These are phyloP conservation scores for Dendrocopos noguchii DNA, from an alignment of 2,113 vertebrate species.

Conservation along the genomic window DNA sequence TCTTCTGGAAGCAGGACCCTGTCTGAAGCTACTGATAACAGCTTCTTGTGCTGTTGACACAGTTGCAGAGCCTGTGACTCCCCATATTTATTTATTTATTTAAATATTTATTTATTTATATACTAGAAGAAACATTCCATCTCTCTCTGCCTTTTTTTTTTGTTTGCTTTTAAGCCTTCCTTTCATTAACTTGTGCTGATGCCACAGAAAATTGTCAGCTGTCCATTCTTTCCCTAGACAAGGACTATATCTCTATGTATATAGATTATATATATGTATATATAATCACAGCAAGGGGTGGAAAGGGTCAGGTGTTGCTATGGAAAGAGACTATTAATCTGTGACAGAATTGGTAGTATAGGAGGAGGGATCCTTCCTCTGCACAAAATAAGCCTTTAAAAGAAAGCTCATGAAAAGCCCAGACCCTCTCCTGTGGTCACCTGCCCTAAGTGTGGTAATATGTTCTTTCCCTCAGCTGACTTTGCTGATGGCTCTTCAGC, in stretches of 20 bases:
- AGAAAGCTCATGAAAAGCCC: not conserved
- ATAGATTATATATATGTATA: conserved; percentile 10
- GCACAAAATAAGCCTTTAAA: not conserved
- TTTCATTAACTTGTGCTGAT: conserved; percentile 25
- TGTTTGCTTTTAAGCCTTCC: not conserved
- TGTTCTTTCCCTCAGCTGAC: not conserved
- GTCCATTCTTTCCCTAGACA: not conserved
- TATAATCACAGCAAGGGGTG: conserved; percentile 38
- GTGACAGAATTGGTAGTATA: not conserved
- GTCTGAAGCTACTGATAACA: conserved; percentile 13
- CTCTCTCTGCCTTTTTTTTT: too few relatives aligned
- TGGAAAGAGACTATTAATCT: conserved; percentile 43
- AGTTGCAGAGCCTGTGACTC: not conserved
- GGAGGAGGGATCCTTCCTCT: not conserved
- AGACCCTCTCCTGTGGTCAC: not conserved
- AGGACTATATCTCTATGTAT: not conserved
- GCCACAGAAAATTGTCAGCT: conserved; percentile 16
- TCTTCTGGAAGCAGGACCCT: conserved; percentile 19
- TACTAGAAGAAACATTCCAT: not conserved
- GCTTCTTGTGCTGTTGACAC: conserved; percentile 32
- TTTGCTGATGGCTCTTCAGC: not conserved
- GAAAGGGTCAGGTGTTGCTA: conserved; percentile 52
- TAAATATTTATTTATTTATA: not conserved
- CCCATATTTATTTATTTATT: not conserved
- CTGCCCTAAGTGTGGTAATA: not conserved